These are phyloP conservation scores for Zaprionus lachaisei DNA, from an alignment of 1,140 invertebrate genomes.

Conservation along the genomic window DNA sequence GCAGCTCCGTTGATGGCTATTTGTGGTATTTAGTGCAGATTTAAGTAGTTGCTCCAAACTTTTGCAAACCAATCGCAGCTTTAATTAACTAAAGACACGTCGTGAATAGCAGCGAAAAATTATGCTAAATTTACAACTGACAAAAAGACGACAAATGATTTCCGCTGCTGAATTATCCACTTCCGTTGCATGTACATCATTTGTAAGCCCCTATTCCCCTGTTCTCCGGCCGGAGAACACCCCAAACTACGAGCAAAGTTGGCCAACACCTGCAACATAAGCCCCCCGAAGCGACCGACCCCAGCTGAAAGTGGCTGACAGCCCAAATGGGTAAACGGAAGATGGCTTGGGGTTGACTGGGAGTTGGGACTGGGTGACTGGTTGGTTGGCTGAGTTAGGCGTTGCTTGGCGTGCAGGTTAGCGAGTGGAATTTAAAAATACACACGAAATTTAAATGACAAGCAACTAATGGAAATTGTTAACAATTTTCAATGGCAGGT, in stretches of 20 bases:
- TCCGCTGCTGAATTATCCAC: conserved; percentile 72
- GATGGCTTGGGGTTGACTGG: conserved; percentile 12
- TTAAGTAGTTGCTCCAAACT: conserved; percentile 17
- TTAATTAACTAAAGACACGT: conserved; percentile 43
- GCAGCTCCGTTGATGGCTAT: conserved; percentile 22
- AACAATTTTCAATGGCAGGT: conserved; percentile 69
- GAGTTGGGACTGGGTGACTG: conserved; percentile 1
- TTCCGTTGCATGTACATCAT: conserved; percentile 69
- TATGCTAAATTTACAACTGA: conserved; percentile 59
- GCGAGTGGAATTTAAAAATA: conserved; percentile 62
- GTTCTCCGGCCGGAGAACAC: background rate
- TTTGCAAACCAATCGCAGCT: background rate
- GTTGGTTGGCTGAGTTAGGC: conserved; percentile 10
- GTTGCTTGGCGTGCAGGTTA: conserved; percentile 14
- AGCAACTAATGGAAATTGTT: conserved; percentile 81
- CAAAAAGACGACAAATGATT: conserved; percentile 74
- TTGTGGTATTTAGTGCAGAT: conserved; percentile 43
- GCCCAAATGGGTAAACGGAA: conserved; percentile 30
- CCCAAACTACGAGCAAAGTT: conserved; percentile 46
- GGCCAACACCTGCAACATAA: conserved; percentile 48
- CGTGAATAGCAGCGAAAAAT: conserved; percentile 31
- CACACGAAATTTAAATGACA: conserved; percentile 81
- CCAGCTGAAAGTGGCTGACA: conserved; percentile 6
- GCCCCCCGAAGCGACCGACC: conserved; percentile 9
- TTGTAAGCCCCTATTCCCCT: conserved; percentile 25